Evolutionary conservation across 2,113 vertebrate genomes (phyloP), one percentile per base, ranked within the genome.

Genomic region (Gymnarchus niloticus): DNA sequence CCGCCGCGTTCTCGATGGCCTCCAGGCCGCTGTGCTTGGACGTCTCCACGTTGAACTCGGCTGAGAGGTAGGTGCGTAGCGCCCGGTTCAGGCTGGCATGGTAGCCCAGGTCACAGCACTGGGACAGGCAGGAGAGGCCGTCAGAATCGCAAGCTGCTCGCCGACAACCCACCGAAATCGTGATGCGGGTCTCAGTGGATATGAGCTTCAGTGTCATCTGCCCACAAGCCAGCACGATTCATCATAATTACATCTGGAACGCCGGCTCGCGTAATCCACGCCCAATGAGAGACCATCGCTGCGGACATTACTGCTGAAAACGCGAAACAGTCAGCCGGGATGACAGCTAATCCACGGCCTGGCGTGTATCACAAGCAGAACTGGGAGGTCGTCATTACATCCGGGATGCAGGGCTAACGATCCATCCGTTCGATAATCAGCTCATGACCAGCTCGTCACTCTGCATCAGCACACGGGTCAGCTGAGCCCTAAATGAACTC

Each of bases 61-160:
- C 98, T 0, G 98, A 99, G 65, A 99, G 92, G 95, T 99, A 99
- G 25, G 98, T 99, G 88, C 97, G 94, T 84, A 99, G 94, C 0
- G 98, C 98, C 0, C 98, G 94, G 88, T 97, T 96, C 86, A 99
- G 94, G 93, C 98, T 99, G 85, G 97, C 97, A 0, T 99, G 98
- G 94, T 99, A 99, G 51, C 98, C 98, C 65, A 99, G 93, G 91
- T 99, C 98, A 94, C 98, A 99, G 89, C 98, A 99, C 97, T 99
- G 96, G 88, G 94, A 4, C 5, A 25, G 28, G 28, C 25, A 25
- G 69, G 76, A 56, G 54, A 28, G 37, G 23, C n/a, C n/a, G n/a
- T n/a, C n/a, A n/a, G n/a, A n/a, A n/a, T n/a, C n/a, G n/a, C n/a
- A n/a, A n/a, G n/a, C n/a, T n/a, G n/a, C n/a, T n/a, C 76, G 10